Evolutionary conservation across 53 echinoderm and acorn worm species (phyloP), one percentile per base, ranked within the genome.

Genomic region (Hippasteria phrygiana): DNA sequence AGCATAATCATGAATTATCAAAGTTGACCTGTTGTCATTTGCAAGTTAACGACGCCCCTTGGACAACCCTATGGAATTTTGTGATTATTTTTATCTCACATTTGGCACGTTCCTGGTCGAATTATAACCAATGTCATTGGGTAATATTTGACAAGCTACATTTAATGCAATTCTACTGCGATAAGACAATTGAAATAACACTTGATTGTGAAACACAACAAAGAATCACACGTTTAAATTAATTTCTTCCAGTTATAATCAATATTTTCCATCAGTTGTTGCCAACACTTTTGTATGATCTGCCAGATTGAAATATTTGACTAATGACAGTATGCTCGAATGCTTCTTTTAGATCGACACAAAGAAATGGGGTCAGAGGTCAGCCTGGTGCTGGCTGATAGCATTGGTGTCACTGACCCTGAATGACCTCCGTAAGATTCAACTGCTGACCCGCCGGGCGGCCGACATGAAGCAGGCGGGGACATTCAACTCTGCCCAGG

Each of bases 301-400:
- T 72, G 55, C 22, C 37, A 74, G 35, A 20, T 54, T 54, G 32
- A n/a, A n/a, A n/a, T n/a, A n/a, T n/a, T n/a, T n/a, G n/a, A n/a
- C n/a, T n/a, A n/a, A n/a, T n/a, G n/a, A n/a, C n/a, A n/a, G n/a
- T n/a, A n/a, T n/a, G n/a, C n/a, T n/a, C n/a, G n/a, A n/a, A n/a
- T n/a, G 22, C 28, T 18, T 81, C 1, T 76, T 62, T 40, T 66
- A 93, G 95, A 83, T 95, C 14, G 90, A 96, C 83, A 91, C 74
- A 54, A 91, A 92, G 62, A 41, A 70, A 14, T 93, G 93, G 96
- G 79, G 92, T 35, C 38, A 93, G 36, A 88, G 63, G 2, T 93
- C 96, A 43, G 89, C 92, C 3, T 90, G 96, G 96, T 77, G 72
- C 51, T 96, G 96, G 96, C 83, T 96, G 62, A 73, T 93, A 69